These are phyloP conservation scores for Xenopus tropicalis DNA, from an alignment of 2,113 vertebrate species.

Conservation along the genomic window UCB_Xtro_10.0 CM004447.2:150164001-150164500, in stretches of 20 bases:
- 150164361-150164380: constrained; percentile 18
- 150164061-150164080: too few species aligned
- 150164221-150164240: constrained; percentile 17
- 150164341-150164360: constrained; percentile 25
- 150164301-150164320: constrained; percentile 14
- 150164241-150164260: constrained; percentile 4
- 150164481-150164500: neutral
- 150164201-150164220: neutral
- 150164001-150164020: too few species aligned
- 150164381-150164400: constrained; percentile 9
- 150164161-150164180: too few species aligned
- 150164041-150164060: too few species aligned
- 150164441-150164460: neutral
- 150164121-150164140: too few species aligned
- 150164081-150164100: too few species aligned
- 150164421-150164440: neutral
- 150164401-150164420: neutral
- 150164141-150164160: too few species aligned
- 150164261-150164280: neutral
- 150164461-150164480: neutral
- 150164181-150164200: too few species aligned
- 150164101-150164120: too few species aligned
- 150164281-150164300: constrained; percentile 22
- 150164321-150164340: constrained; percentile 25
- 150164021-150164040: too few species aligned